Percentiles rank a stretch among this genome's conserved stretches.
These are phyloP conservation scores for Antheraea pernyi DNA, from an alignment of 1,140 invertebrate species.

Conservation along the genomic window DNA sequence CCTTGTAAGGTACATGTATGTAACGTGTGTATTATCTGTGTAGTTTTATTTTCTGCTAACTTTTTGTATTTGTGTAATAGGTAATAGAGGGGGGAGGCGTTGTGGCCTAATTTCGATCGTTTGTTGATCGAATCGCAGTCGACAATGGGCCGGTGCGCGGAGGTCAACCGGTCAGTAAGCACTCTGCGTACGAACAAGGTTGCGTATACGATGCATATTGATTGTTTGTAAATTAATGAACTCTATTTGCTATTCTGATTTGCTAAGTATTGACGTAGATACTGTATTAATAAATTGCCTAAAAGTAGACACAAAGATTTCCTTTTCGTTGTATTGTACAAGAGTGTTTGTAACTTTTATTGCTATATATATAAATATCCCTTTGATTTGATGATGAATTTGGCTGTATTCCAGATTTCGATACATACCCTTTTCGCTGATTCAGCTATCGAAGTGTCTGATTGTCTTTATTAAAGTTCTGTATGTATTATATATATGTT, in stretches of 20 bases:
- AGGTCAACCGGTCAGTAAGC: conserved; percentile 26
- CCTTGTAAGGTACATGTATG: no score
- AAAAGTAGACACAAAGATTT: neutral
- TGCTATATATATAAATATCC: neutral
- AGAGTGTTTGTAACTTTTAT: neutral
- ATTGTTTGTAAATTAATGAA: conserved; percentile 4
- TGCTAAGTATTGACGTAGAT: neutral
- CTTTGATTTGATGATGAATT: neutral
- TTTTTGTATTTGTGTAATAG: no score
- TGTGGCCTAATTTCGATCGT: conserved; percentile 22
- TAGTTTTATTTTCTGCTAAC: no score
- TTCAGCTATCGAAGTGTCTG: neutral
- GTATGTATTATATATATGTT: neutral
- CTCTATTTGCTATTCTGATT: neutral
- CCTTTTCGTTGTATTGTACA: neutral
- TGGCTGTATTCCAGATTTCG: neutral
- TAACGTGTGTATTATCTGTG: no score
- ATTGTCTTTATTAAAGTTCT: neutral
- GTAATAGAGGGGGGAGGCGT: no score
- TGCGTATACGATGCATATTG: conserved; percentile 10
- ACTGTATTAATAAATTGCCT: neutral
- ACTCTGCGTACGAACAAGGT: conserved; percentile 14
- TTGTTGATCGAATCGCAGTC: conserved; percentile 18
- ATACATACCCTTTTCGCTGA: neutral
- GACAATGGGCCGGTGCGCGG: conserved; percentile 1